These are phyloP conservation scores for Aythya fuligula DNA, from an alignment of 2,797 vertebrate genomes.

Conservation along the genomic window DNA sequence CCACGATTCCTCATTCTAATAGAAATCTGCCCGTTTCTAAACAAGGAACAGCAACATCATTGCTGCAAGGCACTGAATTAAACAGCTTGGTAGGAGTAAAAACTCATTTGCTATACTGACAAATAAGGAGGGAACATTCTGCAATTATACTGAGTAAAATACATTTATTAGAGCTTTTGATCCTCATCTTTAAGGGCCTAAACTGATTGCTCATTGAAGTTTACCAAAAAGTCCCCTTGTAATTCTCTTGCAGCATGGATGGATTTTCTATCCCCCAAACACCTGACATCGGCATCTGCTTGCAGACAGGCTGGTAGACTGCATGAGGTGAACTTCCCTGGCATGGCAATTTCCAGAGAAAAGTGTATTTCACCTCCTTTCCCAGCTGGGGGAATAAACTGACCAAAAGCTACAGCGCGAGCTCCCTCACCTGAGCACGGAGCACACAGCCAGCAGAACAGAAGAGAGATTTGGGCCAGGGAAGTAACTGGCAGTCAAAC, in stretches of 20 bases:
- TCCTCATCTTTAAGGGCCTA: neutral
- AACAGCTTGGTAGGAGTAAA: neutral
- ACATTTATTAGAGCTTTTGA: neutral
- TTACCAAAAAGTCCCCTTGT: neutral
- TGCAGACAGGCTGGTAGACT: neutral
- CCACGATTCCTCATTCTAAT: rapidly evolving
- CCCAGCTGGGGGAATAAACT: neutral
- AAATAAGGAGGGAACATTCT: neutral
- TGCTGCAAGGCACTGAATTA: neutral
- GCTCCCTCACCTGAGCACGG: neutral
- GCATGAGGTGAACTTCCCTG: neutral
- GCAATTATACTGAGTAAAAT: neutral
- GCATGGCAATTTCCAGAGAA: neutral
- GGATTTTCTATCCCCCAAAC: neutral
- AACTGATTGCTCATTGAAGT: neutral
- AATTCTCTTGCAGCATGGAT: neutral
- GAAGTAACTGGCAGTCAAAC: neutral
- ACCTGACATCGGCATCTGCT: neutral
- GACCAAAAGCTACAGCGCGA: neutral
- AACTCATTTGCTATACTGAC: neutral
- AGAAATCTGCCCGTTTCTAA: neutral
- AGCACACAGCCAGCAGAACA: neutral
- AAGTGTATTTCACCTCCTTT: neutral
- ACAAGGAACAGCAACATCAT: neutral
- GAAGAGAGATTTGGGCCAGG: neutral